These are phyloP conservation scores for Hirtodrosophila trivittata DNA, from an alignment of 2,888 invertebrate genomes.

Conservation along the genomic window DNA sequence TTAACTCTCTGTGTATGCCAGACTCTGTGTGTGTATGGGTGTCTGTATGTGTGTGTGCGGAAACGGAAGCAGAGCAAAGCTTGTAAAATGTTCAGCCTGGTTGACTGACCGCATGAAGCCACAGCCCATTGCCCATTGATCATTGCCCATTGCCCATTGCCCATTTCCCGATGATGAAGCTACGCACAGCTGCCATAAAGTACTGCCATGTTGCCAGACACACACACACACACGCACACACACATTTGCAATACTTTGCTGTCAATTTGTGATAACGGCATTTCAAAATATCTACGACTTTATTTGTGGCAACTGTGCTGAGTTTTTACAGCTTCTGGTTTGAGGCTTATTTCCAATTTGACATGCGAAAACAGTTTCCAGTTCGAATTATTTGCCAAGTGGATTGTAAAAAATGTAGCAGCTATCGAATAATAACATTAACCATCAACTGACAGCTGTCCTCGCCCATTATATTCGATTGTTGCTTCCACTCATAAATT, in stretches of 20 bases:
- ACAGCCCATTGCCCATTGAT: conserved; percentile 42
- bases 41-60: conserved; percentile 11
- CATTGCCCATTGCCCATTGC: conserved; percentile 23
- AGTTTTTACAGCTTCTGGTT: background rate
- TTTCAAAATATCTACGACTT: conserved; percentile 65
- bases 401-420: conserved; percentile 38
- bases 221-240: conserved; percentile 21
- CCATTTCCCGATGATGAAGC: background rate
- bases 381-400: conserved; percentile 31
- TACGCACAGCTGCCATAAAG: conserved; percentile 53
- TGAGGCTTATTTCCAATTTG: conserved; percentile 2
- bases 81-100: conserved; percentile 55
- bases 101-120: conserved; percentile 64
- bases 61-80: conserved; percentile 51
- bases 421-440: conserved; percentile 36
- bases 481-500: too few species aligned
- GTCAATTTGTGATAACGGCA: conserved; percentile 75
- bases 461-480: too few species aligned
- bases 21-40: conserved; percentile 12
- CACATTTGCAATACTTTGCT: conserved; percentile 50
- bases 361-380: conserved; percentile 2
- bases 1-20: conserved; percentile 53
- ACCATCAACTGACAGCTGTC: conserved; percentile 10
- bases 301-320: conserved; percentile 46
- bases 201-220: conserved; percentile 24